Conservation (phyloP, 2,113 vertebrate species). For the Taxidea taxus region DNA sequence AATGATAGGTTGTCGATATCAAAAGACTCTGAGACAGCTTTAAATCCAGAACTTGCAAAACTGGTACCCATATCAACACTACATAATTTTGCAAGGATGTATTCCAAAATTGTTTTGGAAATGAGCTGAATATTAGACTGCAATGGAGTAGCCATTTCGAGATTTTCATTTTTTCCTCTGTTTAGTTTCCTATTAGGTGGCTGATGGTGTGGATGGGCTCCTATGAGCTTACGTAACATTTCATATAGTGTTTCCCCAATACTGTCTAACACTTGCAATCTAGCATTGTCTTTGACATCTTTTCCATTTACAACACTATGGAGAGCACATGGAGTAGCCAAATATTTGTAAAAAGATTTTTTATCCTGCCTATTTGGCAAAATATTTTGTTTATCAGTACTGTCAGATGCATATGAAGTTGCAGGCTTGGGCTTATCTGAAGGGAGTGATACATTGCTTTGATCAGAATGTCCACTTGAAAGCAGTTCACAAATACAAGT, state of each 20-base stretch:
- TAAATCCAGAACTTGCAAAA: neutral
- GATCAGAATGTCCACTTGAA: slow-evolving; percentile 3
- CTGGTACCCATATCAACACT: neutral
- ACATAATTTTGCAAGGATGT: slow-evolving; percentile 68
- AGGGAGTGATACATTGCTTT: neutral
- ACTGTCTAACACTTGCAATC: slow-evolving; percentile 53
- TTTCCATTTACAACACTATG: slow-evolving; percentile 34
- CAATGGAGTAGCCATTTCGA: neutral
- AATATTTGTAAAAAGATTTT: neutral
- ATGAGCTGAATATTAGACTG: slow-evolving; percentile 44
- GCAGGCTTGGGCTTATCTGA: neutral
- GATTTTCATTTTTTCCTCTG: neutral
- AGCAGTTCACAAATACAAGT: slow-evolving; percentile 63
- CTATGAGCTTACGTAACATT: slow-evolving; percentile 55
- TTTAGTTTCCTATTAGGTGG: neutral
- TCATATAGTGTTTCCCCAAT: slow-evolving; percentile 65
- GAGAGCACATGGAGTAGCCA: slow-evolving; percentile 40
- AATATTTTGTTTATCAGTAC: neutral
- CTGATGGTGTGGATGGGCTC: neutral
- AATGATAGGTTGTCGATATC: slow-evolving; percentile 55
- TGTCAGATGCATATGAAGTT: neutral
- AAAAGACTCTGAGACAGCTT: neutral
- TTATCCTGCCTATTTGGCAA: slow-evolving; percentile 15
- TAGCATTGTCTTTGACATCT: slow-evolving; percentile 1
- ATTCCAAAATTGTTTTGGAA: slow-evolving; percentile 70